Percentiles rank a stretch among this genome's conserved stretches.
Conservation (phyloP, 2,888 invertebrate genomes). For the Dioctria linearis region DNA sequence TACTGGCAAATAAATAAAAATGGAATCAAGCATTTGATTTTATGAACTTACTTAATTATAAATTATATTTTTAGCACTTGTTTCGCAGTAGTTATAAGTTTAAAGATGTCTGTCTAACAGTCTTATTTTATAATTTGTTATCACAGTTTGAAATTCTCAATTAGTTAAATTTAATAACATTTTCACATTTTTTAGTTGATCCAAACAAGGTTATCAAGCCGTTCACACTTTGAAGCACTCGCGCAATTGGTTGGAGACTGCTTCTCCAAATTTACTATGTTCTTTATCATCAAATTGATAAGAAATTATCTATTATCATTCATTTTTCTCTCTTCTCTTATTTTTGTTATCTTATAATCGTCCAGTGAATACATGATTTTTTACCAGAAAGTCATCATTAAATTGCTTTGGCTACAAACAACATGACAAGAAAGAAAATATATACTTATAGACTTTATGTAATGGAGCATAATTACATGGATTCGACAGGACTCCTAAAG, state of each 20-base stretch:
- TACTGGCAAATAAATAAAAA: too few species aligned
- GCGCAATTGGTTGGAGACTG: neutral
- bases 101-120: neutral
- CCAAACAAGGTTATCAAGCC: neutral
- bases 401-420: too few species aligned
- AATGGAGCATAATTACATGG: too few species aligned
- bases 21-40: too few species aligned
- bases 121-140: neutral
- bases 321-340: neutral
- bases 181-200: neutral
- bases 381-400: too few species aligned
- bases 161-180: neutral
- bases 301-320: constrained; percentile 19
- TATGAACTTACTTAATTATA: too few species aligned
- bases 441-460: too few species aligned
- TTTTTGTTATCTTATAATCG: neutral
- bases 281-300: constrained; percentile 19
- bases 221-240: neutral
- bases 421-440: too few species aligned
- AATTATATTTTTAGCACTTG: too few species aligned
- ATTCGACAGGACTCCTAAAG: too few species aligned
- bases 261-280: neutral
- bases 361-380: neutral
- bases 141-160: neutral
- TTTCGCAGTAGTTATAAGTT: too few species aligned